These are phyloP conservation scores for Lamproptera curius DNA, from an alignment of 2,888 invertebrate genomes.

Conservation along the genomic window DNA sequence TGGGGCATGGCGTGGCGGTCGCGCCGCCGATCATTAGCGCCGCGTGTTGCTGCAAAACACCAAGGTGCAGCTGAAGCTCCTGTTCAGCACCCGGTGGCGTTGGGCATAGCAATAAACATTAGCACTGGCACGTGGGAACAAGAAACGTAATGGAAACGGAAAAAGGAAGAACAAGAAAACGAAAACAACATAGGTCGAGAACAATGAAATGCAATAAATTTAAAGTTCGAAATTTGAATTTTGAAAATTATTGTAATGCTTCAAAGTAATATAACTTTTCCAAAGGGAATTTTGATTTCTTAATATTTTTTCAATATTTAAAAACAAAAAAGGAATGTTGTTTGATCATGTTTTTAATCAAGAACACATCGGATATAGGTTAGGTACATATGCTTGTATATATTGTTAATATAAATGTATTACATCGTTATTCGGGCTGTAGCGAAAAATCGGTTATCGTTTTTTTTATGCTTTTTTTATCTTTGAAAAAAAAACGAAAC, in stretches of 20 bases:
- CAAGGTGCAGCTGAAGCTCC: constrained; percentile 95
- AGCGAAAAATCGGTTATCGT: constrained; percentile 15
- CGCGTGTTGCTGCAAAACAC: constrained; percentile 97
- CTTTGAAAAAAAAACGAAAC: constrained; percentile 1
- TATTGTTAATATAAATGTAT: not conserved
- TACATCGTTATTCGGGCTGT: constrained; percentile 4
- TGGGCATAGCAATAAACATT: constrained; percentile 63
- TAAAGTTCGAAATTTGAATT: constrained; percentile 37
- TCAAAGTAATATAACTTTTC: constrained; percentile 30
- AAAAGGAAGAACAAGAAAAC: constrained; percentile 36
- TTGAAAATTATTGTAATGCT: constrained; percentile 32
- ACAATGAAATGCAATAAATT: constrained; percentile 29
- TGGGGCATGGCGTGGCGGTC: constrained; percentile 93
- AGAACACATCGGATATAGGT: not conserved
- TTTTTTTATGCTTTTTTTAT: not conserved
- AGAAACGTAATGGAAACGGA: constrained; percentile 33
- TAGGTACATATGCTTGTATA: not conserved
- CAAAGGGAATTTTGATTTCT: constrained; percentile 36
- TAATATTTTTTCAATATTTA: too few species aligned
- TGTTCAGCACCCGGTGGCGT: constrained; percentile 69
- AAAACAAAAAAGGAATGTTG: not conserved
- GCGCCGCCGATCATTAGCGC: constrained; percentile 94
- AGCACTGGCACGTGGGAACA: constrained; percentile 47
- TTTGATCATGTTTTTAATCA: not conserved
- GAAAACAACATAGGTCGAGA: constrained; percentile 28